A percentile compares a stretch with the other conserved stretches of the same genome.
Conservation (phyloP, 2,113 vertebrate genomes). For the Hypocryptadius cinnamomeus region DNA sequence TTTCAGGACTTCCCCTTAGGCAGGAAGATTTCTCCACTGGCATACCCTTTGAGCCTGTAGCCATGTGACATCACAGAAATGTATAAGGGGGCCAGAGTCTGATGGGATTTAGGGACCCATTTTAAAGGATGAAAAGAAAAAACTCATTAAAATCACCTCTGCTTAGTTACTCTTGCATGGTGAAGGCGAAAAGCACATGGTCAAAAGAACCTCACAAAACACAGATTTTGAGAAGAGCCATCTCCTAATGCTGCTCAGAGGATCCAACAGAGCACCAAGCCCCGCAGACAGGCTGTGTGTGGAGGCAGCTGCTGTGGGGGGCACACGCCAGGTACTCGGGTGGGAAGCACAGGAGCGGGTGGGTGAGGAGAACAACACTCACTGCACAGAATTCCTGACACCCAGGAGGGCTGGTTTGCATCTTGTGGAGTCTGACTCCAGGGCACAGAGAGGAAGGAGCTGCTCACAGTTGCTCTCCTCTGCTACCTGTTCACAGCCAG, state of each 20-base stretch:
- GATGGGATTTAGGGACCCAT: not conserved
- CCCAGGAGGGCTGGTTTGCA: not conserved
- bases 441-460: rapidly evolving
- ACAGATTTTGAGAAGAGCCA: not conserved
- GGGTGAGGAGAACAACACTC: not conserved
- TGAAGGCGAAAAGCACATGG: not conserved
- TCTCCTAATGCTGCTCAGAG: not conserved
- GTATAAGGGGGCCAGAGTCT: not conserved
- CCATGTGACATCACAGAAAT: not conserved
- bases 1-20: not conserved
- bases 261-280: rapidly evolving
- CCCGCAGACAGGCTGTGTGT: rapidly evolving
- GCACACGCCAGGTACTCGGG: rapidly evolving
- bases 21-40: not conserved
- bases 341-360: not conserved
- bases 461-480: not conserved
- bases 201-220: not conserved
- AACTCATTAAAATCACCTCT: not conserved
- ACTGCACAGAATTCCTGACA: not conserved
- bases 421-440: no score
- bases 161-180: not conserved
- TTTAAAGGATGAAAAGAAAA: not conserved
- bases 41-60: not conserved
- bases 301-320: rapidly evolving
- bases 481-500: rapidly evolving